phyloP scores from a whole-genome alignment of 1,140 invertebrate genomes.

The Streblospio benedicti region DNA sequence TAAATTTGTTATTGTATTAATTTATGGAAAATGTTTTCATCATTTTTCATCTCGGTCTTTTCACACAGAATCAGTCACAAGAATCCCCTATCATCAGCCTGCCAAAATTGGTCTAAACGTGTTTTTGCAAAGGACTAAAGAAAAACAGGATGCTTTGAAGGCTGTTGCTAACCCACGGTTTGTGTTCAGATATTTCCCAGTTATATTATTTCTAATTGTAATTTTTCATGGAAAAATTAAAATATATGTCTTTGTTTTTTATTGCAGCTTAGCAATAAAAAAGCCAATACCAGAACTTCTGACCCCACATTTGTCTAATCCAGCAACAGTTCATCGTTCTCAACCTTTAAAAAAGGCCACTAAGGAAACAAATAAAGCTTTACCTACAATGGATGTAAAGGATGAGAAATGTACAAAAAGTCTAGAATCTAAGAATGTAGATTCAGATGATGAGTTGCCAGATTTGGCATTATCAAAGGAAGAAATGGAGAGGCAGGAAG shows the following conservation, averaged over 20 bases:
- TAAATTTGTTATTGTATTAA: background rate
- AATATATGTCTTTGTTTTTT: background rate
- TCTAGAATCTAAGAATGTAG: too few species aligned
- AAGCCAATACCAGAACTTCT: background rate
- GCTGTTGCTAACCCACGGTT: background rate
- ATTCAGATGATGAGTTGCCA: too few species aligned
- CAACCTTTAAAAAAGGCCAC: too few species aligned
- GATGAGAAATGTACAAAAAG: too few species aligned
- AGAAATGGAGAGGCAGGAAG: too few species aligned
- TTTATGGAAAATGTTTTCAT: background rate
- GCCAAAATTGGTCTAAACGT: constrained; percentile 6
- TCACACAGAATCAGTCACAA: background rate
- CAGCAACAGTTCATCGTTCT: background rate
- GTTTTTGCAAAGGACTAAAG: constrained; percentile 3
- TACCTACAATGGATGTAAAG: too few species aligned
- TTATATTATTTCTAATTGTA: background rate
- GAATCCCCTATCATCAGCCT: constrained; percentile 12
- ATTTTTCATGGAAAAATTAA: background rate
- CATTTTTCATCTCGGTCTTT: background rate
- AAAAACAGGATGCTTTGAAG: constrained; percentile 1
- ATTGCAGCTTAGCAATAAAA: background rate
- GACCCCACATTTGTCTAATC: background rate
- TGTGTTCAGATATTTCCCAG: background rate
- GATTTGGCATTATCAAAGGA: too few species aligned
- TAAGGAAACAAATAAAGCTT: too few species aligned